phyloP scores from a whole-genome alignment of 2,888 invertebrate genomes.

The Hirtodrosophila cameraria region DNA sequence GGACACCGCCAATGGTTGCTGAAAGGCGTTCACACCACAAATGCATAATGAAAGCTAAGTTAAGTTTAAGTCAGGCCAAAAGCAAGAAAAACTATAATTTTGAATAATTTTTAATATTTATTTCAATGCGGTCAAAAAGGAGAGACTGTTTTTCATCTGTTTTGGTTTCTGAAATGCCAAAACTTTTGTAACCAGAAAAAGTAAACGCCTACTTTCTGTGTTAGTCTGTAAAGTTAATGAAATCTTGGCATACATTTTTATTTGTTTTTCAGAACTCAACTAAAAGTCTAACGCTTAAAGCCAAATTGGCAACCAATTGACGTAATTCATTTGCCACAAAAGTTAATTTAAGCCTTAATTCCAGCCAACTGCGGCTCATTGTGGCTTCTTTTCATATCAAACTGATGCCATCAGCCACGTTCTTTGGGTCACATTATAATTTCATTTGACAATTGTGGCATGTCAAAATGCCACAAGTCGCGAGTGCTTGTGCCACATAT shows the following conservation, averaged over 20 bases:
- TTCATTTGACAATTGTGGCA: slow-evolving; percentile 54
- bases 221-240: not conserved
- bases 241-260: not conserved
- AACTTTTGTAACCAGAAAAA: not conserved
- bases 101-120: slow-evolving; percentile 10
- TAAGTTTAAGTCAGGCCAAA: not conserved
- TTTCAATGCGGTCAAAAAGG: not conserved
- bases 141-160: slow-evolving; percentile 19
- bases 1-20: slow-evolving; percentile 48
- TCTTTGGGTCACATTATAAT: slow-evolving; percentile 40
- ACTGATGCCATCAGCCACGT: slow-evolving; percentile 22
- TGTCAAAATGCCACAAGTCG: slow-evolving; percentile 44
- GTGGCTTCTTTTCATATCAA: slow-evolving; percentile 17
- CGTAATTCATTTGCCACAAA: not conserved
- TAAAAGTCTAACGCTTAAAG: not conserved
- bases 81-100: slow-evolving; percentile 16
- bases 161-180: not conserved
- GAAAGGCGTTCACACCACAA: slow-evolving; percentile 62
- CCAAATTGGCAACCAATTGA: not conserved
- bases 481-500: slow-evolving; percentile 9
- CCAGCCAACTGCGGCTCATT: not conserved
- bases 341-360: slow-evolving; percentile 6
- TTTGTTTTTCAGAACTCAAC: not conserved
- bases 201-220: slow-evolving; percentile 27
- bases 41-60: slow-evolving; percentile 46